Evolutionary conservation across 2,888 invertebrate genomes (phyloP).

Genomic region (Morinoia aosen): DNA sequence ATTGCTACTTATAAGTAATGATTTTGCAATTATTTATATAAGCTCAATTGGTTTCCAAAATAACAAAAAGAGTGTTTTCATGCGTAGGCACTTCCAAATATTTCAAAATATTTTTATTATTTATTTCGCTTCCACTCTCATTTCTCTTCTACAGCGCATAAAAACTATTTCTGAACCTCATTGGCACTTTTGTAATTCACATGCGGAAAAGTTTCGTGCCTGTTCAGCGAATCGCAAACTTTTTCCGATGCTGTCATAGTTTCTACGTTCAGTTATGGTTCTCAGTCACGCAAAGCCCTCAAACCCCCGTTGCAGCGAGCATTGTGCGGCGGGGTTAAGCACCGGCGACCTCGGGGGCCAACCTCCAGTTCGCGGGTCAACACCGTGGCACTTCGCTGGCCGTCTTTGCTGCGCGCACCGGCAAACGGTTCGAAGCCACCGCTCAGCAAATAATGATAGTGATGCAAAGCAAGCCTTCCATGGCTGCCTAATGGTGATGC

Average conservation of each 20-base stretch:
- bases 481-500: neutral
- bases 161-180: neutral
- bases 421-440: conserved; percentile 6
- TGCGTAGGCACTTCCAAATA: neutral
- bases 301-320: conserved; percentile 36
- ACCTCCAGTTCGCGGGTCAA: neutral
- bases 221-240: neutral
- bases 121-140: neutral
- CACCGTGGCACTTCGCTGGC: neutral
- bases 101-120: neutral
- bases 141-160: neutral
- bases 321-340: conserved; percentile 21
- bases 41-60: too few species aligned
- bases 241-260: neutral
- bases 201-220: neutral
- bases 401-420: neutral
- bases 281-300: conserved; percentile 36
- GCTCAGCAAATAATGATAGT: neutral
- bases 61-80: too few species aligned
- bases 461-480: conserved; percentile 21
- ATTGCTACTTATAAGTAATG: too few species aligned
- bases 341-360: conserved; percentile 13
- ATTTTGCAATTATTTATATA: too few species aligned
- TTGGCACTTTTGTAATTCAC: neutral
- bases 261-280: conserved; percentile 10